Base-by-base conservation (phyloP, 2,888 invertebrate genomes). In the Prosapia bicincta region DNA sequence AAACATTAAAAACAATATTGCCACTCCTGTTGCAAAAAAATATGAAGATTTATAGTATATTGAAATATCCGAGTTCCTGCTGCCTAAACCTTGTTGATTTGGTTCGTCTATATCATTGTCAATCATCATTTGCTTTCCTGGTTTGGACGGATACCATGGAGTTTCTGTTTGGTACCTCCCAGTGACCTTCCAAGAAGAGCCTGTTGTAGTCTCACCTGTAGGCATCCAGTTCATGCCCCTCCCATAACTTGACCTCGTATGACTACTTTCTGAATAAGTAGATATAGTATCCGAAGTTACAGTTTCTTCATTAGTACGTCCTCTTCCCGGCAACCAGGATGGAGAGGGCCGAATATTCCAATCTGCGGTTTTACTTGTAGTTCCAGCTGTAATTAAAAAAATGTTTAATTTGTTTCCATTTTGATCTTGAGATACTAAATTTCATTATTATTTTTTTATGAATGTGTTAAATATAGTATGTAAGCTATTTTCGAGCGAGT, bases 81-180 rank as follows among this genome's bases (percentile, higher is more conserved):
- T 80, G 13, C 80, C 81, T 66, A 87, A 82, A 0, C 88, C 88
- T 80, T 88, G 86, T 80, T 89, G 88, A 81, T 89, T 89, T 0
- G 89, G 89, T 81, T 88, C 88, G 77, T 89, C 89, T 1, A 89
- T 86, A 80, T 87, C 86, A 80, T 88, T 88, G 74, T 85, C 86
- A n/a, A 86, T 83, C 76, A 79, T 79, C 23, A 77, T 77, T 25
- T 72, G 72, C 79, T 87, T 87, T 80, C 85, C 86, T 30, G 87
- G 87, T 23, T 87, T 76, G 3, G 78, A 78, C 7, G 79, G 78
- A 26, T 77, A 71, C 78, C 79, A 79, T 13, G 72, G 75, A 30
- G 71, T 72, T 24, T 38, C 70, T n/a, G 76, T 73, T 30, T 67
- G 73, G 30, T 68, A 73, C 38, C 73, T 87, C 66, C 81, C 82